These are phyloP conservation scores for Temnothorax ravouxi DNA, from an alignment of 2,888 invertebrate species.

Conservation along the genomic window DNA sequence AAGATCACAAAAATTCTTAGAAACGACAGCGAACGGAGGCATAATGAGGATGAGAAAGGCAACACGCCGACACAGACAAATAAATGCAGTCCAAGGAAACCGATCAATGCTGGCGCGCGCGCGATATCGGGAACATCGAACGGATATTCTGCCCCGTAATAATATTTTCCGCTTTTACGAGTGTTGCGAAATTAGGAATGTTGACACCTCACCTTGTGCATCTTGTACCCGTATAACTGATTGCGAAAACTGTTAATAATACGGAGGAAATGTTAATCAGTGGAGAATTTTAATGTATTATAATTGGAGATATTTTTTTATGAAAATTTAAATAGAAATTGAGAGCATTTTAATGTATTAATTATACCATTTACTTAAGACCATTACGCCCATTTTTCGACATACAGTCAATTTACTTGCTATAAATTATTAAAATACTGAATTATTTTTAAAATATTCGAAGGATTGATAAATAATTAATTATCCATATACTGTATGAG, in stretches of 20 bases:
- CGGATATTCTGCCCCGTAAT: slow-evolving; percentile 22
- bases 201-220: background rate
- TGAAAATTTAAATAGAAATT: background rate
- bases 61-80: background rate
- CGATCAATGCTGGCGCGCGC: slow-evolving; percentile 26
- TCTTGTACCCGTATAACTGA: background rate
- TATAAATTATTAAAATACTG: background rate
- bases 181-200: slow-evolving; percentile 11
- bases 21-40: slow-evolving; percentile 42
- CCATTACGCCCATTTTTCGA: no score
- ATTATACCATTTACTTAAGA: background rate
- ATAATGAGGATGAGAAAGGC: slow-evolving; percentile 34
- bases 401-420: no score
- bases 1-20: slow-evolving; percentile 66
- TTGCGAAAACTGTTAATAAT: background rate
- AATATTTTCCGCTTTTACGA: slow-evolving; percentile 12
- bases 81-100: slow-evolving; percentile 43
- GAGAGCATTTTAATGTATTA: background rate
- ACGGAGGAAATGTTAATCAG: background rate
- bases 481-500: background rate
- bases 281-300: background rate
- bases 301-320: background rate
- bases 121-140: slow-evolving; percentile 29
- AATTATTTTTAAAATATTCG: background rate
- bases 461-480: slow-evolving; percentile 9